Base-by-base conservation (phyloP, 2,888 invertebrate genomes). In the Catocala fraxini region DNA sequence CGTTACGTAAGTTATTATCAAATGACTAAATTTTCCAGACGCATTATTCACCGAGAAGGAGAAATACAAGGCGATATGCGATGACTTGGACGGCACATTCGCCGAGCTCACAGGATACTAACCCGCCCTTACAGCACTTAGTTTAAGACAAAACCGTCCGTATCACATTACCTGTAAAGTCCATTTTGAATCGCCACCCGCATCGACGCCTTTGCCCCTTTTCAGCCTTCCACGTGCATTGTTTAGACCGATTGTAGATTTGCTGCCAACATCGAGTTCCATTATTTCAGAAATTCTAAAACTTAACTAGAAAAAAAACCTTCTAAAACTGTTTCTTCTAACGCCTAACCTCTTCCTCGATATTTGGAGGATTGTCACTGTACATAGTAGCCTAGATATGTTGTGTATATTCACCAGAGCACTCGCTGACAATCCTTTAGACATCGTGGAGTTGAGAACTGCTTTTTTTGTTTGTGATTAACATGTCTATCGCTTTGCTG, bases 31-130 rank as follows among this genome's bases (percentile, higher is more conserved):
- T 90, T 90, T 96, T 97, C 80, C 96, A 97, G 97, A 97, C 96
- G 95, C 96, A 89, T 96, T 97, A 94, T 97, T 97, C 95, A 96
- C 95, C 95, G 96, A 97, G 95, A 98, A 98, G 96, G 97, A 98
- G 96, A 97, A 97, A 95, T 98, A 98, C 97, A 99, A 98, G 97
- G 96, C 97, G 95, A 98, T 98, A 96, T 98, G 98, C 96, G 98
- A 98, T 95, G 98, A 98, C 96, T 96, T 99, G 96, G 98, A 99
- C 95, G 97, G 97, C 95, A 98, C 98, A 94, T 98, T 98, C 96
- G 97, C 98, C 92, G 98, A 99, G 95, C 97, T 98, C 95, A 98
- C 98, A 94, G 98, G 98, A 96, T 98, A 98, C 96, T 98, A 98
- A 97, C 95, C 67, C 51, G 81, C 85, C 91, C 86, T 84, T 79